Conservation (phyloP, 2,888 invertebrate species). For the Troides aeacus region DNA sequence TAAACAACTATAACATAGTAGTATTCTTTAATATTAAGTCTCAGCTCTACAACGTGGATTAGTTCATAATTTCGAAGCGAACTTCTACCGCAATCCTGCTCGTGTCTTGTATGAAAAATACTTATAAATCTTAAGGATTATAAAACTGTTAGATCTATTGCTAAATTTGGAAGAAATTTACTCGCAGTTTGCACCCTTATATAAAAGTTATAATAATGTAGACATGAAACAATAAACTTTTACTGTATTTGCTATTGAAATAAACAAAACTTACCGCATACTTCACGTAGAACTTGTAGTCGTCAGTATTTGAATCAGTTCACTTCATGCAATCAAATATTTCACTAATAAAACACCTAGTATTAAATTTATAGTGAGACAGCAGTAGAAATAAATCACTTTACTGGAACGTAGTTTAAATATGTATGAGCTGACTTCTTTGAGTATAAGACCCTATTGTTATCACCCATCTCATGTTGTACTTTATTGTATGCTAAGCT, state of each 20-base stretch:
- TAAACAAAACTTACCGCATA: conserved; percentile 6
- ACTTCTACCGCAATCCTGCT: no score
- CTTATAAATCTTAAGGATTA: no score
- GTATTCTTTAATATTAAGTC: no score
- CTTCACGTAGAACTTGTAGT: neutral
- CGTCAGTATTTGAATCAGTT: neutral
- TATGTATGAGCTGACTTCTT: conserved; percentile 1
- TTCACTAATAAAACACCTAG: neutral
- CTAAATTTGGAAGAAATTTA: no score
- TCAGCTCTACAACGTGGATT: no score
- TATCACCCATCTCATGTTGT: conserved; percentile 2
- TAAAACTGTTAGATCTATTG: no score
- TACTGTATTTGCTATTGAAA: neutral
- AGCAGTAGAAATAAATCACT: neutral
- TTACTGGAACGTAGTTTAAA: conserved; percentile 4
- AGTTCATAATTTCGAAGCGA: no score
- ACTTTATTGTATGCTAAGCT: conserved; percentile 4
- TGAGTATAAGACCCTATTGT: conserved; percentile 5
- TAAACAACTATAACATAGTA: no score
- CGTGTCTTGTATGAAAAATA: no score
- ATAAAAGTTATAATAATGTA: neutral
- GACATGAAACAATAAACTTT: neutral
- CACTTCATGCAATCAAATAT: conserved; percentile 1
- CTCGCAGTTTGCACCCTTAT: no score
- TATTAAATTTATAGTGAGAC: neutral